phyloP scores from a whole-genome alignment of 2,113 vertebrate species.

The Cyanistes caeruleus region DNA sequence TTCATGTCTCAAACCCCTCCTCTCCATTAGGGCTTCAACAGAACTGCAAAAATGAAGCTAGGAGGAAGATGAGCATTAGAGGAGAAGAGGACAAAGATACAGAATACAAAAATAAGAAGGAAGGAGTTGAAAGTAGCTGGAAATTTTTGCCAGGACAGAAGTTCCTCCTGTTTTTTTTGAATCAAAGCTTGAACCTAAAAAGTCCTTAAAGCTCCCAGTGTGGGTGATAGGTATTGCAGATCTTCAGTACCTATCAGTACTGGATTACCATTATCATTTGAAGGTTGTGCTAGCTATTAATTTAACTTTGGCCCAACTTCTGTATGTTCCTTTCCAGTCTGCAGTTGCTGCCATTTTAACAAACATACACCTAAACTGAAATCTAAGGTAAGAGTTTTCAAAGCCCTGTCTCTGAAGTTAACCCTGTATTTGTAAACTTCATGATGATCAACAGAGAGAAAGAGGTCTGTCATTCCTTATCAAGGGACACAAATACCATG shows the following conservation, averaged over 20 bases:
- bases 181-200: background rate
- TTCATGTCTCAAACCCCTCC: background rate
- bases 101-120: background rate
- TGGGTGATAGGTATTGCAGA: background rate
- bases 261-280: background rate
- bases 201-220: background rate
- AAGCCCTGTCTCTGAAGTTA: background rate
- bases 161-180: background rate
- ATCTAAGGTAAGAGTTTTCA: background rate
- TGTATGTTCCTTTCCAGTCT: background rate
- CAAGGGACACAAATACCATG: background rate
- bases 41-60: background rate
- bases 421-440: background rate
- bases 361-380: background rate
- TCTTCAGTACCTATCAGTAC: background rate
- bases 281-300: background rate
- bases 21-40: background rate
- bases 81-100: background rate
- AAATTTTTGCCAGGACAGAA: background rate
- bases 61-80: background rate
- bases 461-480: background rate
- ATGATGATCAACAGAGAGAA: background rate
- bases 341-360: background rate
- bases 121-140: background rate
- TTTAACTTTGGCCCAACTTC: background rate